Evolutionary conservation across 2,113 vertebrate species (phyloP), one percentile per base, ranked within the genome.

Genomic region (Chitala chitala): DNA sequence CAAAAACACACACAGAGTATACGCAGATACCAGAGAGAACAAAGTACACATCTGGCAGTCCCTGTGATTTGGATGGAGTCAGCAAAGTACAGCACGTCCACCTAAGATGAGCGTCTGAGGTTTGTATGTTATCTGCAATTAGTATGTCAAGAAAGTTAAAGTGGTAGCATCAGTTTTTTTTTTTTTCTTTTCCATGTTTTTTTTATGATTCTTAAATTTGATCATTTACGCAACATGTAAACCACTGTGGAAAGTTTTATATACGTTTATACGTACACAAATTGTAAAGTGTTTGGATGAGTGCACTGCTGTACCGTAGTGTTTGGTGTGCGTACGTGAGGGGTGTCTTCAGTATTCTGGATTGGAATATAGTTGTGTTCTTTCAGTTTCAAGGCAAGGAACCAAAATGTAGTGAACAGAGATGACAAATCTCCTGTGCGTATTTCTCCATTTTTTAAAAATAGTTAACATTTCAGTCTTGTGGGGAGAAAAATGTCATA

Each of bases 341-440:
- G 36, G 22, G 20, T 13, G 36, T 26, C 22, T 42, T 61, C 5
- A 13, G 22, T 50, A 3, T 51, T 17, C 50, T 24, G 17, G 13
- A 17, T 36, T 48, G 42, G 15, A 10, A 29, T 22, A 61, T 29
- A 61, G 17, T 40, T 12, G 13, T 61, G 7, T n/a, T 17, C 8
- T 26, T n/a, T 31, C 22, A 31, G 10, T 31, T 48, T 72, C 8
- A 64, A 36, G 61, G 31, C 29, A 40, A 64, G 26, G 40, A 64
- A 36, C 61, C 33, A 38, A 64, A 64, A 61, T 61, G 58, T 31
- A 64, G n/a, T 64, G n/a, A n/a, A n/a, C n/a, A n/a, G n/a, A n/a
- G n/a, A n/a, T n/a, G n/a, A n/a, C n/a, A n/a, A n/a, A n/a, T n/a
- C n/a, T n/a, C n/a, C n/a, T n/a, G n/a, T n/a, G n/a, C n/a, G n/a